Evolutionary conservation across 1,140 invertebrate genomes (phyloP).

Genomic region (Venturia canescens): DNA sequence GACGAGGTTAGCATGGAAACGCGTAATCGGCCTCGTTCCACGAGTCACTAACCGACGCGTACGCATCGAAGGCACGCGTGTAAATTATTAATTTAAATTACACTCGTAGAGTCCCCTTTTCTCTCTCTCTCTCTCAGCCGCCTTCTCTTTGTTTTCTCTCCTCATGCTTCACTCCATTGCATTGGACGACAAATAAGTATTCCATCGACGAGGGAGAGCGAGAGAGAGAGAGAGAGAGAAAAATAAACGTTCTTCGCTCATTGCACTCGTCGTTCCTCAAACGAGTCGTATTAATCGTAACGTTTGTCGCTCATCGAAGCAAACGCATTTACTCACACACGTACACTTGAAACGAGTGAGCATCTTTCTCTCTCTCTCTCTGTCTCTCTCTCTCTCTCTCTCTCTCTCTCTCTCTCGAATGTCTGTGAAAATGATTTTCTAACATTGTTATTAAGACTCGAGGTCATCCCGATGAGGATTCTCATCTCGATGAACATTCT

Average conservation of each 20-base stretch:
- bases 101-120: constrained; percentile 4
- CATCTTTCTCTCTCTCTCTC: neutral
- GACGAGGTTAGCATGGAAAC: constrained; percentile 50
- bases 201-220: neutral
- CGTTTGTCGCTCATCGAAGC: neutral
- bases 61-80: constrained; percentile 49
- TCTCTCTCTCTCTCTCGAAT: neutral
- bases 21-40: constrained; percentile 54
- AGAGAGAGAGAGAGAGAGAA: neutral
- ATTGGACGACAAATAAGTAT: neutral
- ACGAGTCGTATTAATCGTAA: constrained; percentile 12
- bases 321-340: neutral
- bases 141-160: neutral
- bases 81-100: constrained; percentile 57
- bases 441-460: neutral
- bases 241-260: neutral
- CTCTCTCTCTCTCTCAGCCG: neutral
- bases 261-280: constrained; percentile 1
- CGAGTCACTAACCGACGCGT: constrained; percentile 51
- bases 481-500: neutral
- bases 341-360: neutral
- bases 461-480: constrained; percentile 1
- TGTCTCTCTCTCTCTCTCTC: neutral
- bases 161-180: neutral
- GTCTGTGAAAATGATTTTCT: constrained; percentile 16